These are phyloP conservation scores for Silurus meridionalis DNA, from an alignment of 2,113 vertebrate species.

Conservation along the genomic window DNA sequence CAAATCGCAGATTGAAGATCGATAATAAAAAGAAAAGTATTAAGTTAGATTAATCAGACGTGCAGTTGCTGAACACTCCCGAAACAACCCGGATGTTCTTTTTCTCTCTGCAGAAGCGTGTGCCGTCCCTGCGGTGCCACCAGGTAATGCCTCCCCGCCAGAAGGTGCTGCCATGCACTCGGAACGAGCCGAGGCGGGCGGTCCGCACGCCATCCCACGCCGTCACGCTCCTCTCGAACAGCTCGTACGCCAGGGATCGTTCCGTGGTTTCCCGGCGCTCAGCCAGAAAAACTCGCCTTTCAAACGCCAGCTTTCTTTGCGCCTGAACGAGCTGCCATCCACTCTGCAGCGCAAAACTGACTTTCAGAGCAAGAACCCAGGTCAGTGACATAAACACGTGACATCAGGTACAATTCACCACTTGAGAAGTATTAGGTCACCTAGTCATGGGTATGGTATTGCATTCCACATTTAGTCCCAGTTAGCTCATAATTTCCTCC, in stretches of 20 bases:
- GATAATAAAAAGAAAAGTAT: not conserved
- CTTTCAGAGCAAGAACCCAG: conserved; percentile 79
- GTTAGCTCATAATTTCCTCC: no score
- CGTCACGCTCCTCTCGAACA: conserved; percentile 89
- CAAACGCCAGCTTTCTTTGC: conserved; percentile 88
- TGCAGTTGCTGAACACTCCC: not conserved
- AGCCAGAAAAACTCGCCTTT: conserved; percentile 93
- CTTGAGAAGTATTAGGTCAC: no score
- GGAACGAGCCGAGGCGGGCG: conserved; percentile 77
- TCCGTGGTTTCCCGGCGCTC: conserved; percentile 87
- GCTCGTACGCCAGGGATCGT: conserved; percentile 89
- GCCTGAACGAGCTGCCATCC: conserved; percentile 89
- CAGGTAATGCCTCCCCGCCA: conserved; percentile 78
- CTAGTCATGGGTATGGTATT: no score
- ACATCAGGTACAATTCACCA: not conserved
- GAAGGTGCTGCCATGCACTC: conserved; percentile 79
- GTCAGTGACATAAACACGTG: conserved; percentile 65
- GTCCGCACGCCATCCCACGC: conserved; percentile 84
- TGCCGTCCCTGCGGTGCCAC: conserved; percentile 66
- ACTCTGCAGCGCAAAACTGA: conserved; percentile 86
- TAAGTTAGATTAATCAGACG: not conserved
- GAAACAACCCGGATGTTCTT: not conserved
- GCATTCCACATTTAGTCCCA: no score
- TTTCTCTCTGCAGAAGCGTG: conserved; percentile 59
- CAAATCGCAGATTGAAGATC: not conserved